Conservation (phyloP, 2,797 vertebrate species). For the Anas acuta region DNA sequence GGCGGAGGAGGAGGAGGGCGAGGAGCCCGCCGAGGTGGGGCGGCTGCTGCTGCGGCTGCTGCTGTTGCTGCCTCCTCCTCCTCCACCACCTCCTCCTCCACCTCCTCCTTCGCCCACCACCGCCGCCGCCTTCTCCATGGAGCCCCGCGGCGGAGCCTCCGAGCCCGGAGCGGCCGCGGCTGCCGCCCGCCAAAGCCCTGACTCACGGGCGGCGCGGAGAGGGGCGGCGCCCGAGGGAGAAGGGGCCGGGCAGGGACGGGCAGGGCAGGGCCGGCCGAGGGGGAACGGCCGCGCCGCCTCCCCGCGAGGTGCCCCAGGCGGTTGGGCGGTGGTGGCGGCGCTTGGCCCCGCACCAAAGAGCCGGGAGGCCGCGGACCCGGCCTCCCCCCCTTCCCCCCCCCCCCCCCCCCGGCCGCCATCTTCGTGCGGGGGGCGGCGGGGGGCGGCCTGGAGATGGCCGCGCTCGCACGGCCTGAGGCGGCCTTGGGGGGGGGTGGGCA, state of each 20-base stretch:
- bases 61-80: slow-evolving; percentile 69
- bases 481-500: too few relatives aligned
- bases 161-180: neutral
- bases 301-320: neutral
- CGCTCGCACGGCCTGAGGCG: too few relatives aligned
- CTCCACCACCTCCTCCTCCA: neutral
- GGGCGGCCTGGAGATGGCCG: too few relatives aligned
- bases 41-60: slow-evolving; percentile 82
- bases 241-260: slow-evolving; percentile 40
- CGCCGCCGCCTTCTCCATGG: slow-evolving; percentile 75
- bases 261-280: slow-evolving; percentile 4
- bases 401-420: too few relatives aligned
- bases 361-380: too few relatives aligned
- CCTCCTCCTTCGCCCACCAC: slow-evolving; percentile 9
- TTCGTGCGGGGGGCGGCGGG: too few relatives aligned
- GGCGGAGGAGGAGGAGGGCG: slow-evolving; percentile 70
- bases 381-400: too few relatives aligned
- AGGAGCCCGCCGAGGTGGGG: slow-evolving; percentile 79
- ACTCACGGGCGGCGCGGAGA: slow-evolving; percentile 61
- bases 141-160: slow-evolving; percentile 13
- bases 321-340: neutral
- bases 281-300: neutral
- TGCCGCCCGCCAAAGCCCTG: slow-evolving; percentile 67
- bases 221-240: slow-evolving; percentile 51
- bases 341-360: too few relatives aligned